Base-by-base conservation (phyloP, 2,888 invertebrate genomes). In the Eueremaeus valkanovi region DNA sequence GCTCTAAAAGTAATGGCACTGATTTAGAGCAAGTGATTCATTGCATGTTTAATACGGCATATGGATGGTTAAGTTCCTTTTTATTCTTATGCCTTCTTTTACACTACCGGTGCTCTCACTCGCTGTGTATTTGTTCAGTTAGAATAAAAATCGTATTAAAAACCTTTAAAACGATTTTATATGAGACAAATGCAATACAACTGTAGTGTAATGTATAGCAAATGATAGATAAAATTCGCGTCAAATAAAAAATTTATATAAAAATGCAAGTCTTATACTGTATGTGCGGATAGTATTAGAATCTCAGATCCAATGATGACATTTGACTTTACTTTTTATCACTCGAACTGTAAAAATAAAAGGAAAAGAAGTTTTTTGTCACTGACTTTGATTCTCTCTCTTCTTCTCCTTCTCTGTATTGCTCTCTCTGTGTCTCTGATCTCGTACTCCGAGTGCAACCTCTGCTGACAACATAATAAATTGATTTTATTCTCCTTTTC, bases 391-490 rank as follows among this genome's bases (percentile, higher is more conserved):
- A 55, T 55, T 55, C 21, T 9, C 51, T 42, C 16, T 42, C 42
- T 9, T 11, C 16, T 42, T 16, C 16, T 42, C 11, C 42, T 42
- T 42, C 16, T 42, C 9, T 9, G 9, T 42, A 11, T 42, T 42
- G 9, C 11, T 16, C 9, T 9, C 42, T 42, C 9, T 11, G 16
- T 11, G 42, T 42, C 16, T 55, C 9, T 55, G 24, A 27, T 24
- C 24, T 55, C 24, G 3, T n/a, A 21, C 29, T 24, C 11, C 42
- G 9, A 16, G 16, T 42, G 11, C 16, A 27, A 9, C 21, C 24
- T 9, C 24, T 55, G 55, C 24, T 24, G 55, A 55, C 55, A 55
- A 55, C 55, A 55, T 55, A 55, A 55, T 55, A 55, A 55, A 55
- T 55, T 55, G 55, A 55, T 55, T 55, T 55, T 55, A 16, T 45